Conservation (phyloP, 1,140 invertebrate genomes). For the Drosophila littoralis region DNA sequence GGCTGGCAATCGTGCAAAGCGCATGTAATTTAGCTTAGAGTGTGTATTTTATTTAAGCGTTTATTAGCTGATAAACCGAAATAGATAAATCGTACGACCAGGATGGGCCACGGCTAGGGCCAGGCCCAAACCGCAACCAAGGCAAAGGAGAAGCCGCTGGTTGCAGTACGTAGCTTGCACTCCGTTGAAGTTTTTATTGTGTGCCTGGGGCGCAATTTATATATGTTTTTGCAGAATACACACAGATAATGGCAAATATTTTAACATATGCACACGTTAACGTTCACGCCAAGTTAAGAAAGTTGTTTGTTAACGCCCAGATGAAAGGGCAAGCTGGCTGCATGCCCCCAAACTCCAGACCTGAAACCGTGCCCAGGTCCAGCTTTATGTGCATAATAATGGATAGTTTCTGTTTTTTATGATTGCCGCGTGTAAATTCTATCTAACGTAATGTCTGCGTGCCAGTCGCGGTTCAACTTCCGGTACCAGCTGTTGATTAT, state of each 20-base stretch:
- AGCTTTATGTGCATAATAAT: constrained; percentile 5
- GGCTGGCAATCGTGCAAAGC: constrained; percentile 54
- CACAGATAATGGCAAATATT: constrained; percentile 70
- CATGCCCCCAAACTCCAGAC: background rate
- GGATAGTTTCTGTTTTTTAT: background rate
- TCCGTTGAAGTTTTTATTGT: constrained; percentile 74
- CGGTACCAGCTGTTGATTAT: constrained; percentile 49
- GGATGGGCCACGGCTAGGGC: constrained; percentile 3
- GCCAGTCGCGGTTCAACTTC: constrained; percentile 26
- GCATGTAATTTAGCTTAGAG: constrained; percentile 78
- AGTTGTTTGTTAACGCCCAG: constrained; percentile 67
- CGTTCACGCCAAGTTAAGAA: constrained; percentile 62
- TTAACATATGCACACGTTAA: constrained; percentile 61
- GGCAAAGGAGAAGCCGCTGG: constrained; percentile 1
- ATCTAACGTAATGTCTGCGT: constrained; percentile 28
- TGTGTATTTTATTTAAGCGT: constrained; percentile 83
- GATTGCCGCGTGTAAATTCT: constrained; percentile 11
- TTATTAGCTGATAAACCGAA: constrained; percentile 82
- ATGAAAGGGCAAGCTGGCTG: constrained; percentile 5
- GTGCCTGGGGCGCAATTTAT: constrained; percentile 56
- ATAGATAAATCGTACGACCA: constrained; percentile 72
- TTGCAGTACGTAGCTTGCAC: constrained; percentile 4
- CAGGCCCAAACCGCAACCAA: background rate
- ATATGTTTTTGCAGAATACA: constrained; percentile 51
- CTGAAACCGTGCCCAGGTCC: background rate